phyloP scores from a whole-genome alignment of 2,113 vertebrate genomes.

The Lasiurus borealis region DNA sequence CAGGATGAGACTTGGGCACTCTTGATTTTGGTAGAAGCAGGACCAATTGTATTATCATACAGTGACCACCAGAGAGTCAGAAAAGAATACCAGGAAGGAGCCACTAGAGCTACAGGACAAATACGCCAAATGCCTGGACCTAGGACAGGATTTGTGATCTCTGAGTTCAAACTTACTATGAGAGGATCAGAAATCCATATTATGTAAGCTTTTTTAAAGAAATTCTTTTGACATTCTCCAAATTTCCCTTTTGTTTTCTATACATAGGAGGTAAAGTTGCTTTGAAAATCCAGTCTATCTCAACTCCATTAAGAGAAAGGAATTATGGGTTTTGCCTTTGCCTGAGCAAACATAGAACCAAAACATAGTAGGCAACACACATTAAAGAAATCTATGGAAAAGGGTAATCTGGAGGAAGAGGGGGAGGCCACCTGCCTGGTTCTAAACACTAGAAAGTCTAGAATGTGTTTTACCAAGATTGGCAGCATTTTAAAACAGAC shows the following conservation, averaged over 20 bases:
- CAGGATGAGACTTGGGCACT: not conserved
- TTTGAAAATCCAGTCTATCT: constrained; percentile 5
- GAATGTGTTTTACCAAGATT: not conserved
- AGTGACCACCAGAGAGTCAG: not conserved
- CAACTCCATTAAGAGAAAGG: not conserved
- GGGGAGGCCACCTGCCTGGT: accelerated
- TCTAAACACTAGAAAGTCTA: not conserved
- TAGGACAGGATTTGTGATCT: not conserved
- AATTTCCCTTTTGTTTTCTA: constrained; percentile 15
- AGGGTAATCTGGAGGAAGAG: not conserved
- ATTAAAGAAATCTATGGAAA: not conserved
- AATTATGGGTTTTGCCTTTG: not conserved
- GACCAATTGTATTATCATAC: not conserved
- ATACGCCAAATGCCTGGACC: not conserved
- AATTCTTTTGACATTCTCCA: not conserved
- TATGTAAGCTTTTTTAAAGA: not conserved
- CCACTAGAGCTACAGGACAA: not conserved
- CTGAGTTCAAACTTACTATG: not conserved
- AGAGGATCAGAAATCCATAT: not conserved
- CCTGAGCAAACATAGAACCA: not conserved
- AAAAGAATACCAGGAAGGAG: not conserved
- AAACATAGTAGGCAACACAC: not conserved
- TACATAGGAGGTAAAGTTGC: not conserved
- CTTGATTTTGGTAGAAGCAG: not conserved
- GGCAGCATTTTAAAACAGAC: not conserved